These are phyloP conservation scores for Phymastichus coffea DNA, from an alignment of 1,140 invertebrate species.

Conservation along the genomic window DNA sequence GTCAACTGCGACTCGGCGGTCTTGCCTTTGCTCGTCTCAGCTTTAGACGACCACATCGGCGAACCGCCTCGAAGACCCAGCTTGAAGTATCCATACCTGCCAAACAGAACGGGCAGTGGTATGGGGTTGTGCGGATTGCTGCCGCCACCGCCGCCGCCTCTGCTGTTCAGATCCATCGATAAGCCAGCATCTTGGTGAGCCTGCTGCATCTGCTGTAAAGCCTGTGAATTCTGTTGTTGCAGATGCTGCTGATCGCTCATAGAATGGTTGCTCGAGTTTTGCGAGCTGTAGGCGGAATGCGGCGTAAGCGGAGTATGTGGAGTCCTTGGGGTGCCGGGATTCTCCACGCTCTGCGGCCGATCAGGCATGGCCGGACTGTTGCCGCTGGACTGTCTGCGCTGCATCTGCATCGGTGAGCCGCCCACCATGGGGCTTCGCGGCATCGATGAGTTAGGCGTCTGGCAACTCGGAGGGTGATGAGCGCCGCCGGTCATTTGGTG, in stretches of 20 bases:
- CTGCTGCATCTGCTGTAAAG: conserved; percentile 43
- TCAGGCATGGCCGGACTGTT: conserved; percentile 61
- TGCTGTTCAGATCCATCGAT: conserved; percentile 40
- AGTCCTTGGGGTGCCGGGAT: conserved; percentile 56
- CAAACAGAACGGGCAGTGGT: conserved; percentile 54
- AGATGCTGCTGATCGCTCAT: conserved; percentile 44
- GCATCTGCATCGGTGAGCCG: conserved; percentile 60
- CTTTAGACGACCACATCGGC: conserved; percentile 66
- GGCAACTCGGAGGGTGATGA: conserved; percentile 47
- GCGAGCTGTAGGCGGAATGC: conserved; percentile 37
- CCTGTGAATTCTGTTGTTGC: conserved; percentile 35
- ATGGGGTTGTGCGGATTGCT: conserved; percentile 59
- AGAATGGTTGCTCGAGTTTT: conserved; percentile 42
- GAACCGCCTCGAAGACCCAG: conserved; percentile 71
- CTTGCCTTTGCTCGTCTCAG: conserved; percentile 51
- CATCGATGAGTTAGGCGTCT: conserved; percentile 58
- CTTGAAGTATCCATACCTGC: conserved; percentile 60
- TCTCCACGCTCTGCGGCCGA: conserved; percentile 61
- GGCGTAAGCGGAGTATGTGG: conserved; percentile 41
- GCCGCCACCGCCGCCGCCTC: conserved; percentile 57
- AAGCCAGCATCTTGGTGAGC: conserved; percentile 34
- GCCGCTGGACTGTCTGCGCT: conserved; percentile 57
- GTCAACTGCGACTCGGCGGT: conserved; percentile 48
- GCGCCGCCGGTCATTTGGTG: conserved; percentile 47
- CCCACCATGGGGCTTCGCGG: conserved; percentile 58